phyloP scores from a whole-genome alignment of 2,113 vertebrate genomes.

The Sterrhoptilus dennistouni region DNA sequence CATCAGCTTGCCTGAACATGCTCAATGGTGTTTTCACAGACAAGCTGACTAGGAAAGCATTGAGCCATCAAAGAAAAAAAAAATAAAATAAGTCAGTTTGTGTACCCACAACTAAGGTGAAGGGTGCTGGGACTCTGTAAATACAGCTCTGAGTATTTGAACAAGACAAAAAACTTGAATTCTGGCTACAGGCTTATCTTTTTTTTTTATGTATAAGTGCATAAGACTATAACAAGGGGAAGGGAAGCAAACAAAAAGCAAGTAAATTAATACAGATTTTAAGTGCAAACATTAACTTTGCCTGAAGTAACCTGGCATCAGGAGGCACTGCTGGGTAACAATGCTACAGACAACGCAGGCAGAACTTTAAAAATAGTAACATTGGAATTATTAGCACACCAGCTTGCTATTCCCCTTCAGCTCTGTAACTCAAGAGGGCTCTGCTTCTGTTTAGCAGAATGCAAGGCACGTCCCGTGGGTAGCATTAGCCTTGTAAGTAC shows the following conservation, averaged over 20 bases:
- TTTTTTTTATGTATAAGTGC: not conserved
- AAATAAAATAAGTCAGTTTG: not conserved
- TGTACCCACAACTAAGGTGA: not conserved
- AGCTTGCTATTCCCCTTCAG: constrained; percentile 34
- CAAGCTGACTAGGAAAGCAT: not conserved
- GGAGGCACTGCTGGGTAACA: constrained; percentile 14
- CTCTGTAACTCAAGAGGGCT: not conserved
- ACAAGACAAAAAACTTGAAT: not conserved
- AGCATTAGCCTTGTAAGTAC: constrained; percentile 28
- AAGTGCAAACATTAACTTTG: not conserved
- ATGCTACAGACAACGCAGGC: not conserved
- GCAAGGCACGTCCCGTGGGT: not conserved
- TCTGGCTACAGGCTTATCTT: not conserved
- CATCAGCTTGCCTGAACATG: not conserved
- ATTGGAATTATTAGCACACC: constrained; percentile 3
- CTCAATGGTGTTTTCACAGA: not conserved
- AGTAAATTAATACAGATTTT: not conserved
- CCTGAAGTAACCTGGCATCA: not conserved
- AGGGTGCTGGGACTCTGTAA: not conserved
- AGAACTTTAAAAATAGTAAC: constrained; percentile 43
- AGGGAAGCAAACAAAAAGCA: not conserved
- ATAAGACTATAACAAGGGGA: not conserved
- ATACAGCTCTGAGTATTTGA: not conserved
- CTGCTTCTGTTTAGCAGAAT: constrained; percentile 14
- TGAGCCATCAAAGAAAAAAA: not conserved